Base-by-base conservation (phyloP, 2,113 vertebrate species). In the Chloropsis hardwickii region DNA sequence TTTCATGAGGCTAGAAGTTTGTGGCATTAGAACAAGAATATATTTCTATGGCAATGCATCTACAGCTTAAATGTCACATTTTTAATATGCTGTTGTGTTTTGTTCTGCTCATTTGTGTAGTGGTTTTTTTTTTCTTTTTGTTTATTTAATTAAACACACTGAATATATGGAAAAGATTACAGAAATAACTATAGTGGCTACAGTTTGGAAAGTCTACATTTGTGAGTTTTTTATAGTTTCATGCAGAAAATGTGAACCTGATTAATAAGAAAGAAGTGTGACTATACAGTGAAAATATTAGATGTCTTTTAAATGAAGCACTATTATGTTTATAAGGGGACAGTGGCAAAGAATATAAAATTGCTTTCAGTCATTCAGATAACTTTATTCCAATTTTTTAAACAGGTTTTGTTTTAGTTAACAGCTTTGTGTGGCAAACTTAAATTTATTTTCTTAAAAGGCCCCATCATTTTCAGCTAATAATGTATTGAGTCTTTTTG, bases 31-130 rank as follows among this genome's bases (percentile, higher is more conserved):
- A 91, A 66, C 66, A 67, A 45, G 61, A 47, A 64, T 37, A 35
- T 73, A 65, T 93, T 94, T 92, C 87, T 82, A 22, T 12, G 10
- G 17, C 10, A 11, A 80, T 69, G 50, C 89, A 91, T 40, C 53
- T 79, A 2, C 27, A 76, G 37, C 77, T 92, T 84, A 62, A 94
- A 67, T 57, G 56, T 57, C 77, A 54, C 18, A 62, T 88, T 92
- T 90, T 66, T 29, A 56, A 94, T 2, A 77, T 93, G 86, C 58
- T 54, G 54, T 57, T 93, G 83, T 65, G 71, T 69, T 96, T 37
- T 65, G 58, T 95, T 97, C 66, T 88, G 61, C 81, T 96, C 94
- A 92, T 86, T 72, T 57, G 81, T 96, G 39, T 54, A 74, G 85
- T 92, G 74, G 2, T 13, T 61, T 18, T 27, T 35, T 80, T 93